A percentile compares a stretch with the other conserved stretches of the same genome.
Conservation (phyloP, 2,888 invertebrate genomes). For the Latrodectus elegans region DNA sequence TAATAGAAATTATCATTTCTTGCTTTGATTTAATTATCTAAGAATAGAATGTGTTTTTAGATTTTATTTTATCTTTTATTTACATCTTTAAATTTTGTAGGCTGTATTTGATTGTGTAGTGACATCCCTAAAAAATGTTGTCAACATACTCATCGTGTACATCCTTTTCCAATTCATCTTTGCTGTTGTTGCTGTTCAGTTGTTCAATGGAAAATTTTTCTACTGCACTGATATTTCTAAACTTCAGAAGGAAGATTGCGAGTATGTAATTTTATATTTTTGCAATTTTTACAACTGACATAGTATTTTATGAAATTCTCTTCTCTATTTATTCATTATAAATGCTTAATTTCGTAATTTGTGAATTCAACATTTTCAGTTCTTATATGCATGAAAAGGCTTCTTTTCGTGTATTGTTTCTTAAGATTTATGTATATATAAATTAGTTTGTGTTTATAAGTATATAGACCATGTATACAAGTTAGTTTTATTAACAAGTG, state of each 20-base stretch:
- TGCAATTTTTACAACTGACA: background rate
- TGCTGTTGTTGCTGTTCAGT: conserved; percentile 99
- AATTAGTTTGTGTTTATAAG: too few relatives aligned
- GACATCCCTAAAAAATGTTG: conserved; percentile 99
- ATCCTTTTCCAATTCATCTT: conserved; percentile 99
- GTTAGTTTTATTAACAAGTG: too few relatives aligned
- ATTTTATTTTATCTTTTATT: too few relatives aligned
- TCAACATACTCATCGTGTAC: conserved; percentile 99
- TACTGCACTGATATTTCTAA: conserved; percentile 99
- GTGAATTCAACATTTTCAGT: background rate
- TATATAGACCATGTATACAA: too few relatives aligned
- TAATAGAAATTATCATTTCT: too few relatives aligned
- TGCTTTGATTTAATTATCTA: too few relatives aligned
- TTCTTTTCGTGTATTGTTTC: background rate
- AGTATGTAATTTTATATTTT: conserved; percentile 83
- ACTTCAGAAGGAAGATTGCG: conserved; percentile 93
- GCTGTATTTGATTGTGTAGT: conserved; percentile 99
- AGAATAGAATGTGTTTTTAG: too few relatives aligned
- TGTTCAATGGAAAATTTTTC: conserved; percentile 99
- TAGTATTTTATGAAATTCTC: background rate
- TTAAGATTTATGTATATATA: too few relatives aligned
- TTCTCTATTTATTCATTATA: background rate
- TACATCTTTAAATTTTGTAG: conserved; percentile 76
- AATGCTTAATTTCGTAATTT: background rate
- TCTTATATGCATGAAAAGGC: background rate